Conservation (phyloP, 1,140 invertebrate genomes). For the Drosophila gunungcola region DNA sequence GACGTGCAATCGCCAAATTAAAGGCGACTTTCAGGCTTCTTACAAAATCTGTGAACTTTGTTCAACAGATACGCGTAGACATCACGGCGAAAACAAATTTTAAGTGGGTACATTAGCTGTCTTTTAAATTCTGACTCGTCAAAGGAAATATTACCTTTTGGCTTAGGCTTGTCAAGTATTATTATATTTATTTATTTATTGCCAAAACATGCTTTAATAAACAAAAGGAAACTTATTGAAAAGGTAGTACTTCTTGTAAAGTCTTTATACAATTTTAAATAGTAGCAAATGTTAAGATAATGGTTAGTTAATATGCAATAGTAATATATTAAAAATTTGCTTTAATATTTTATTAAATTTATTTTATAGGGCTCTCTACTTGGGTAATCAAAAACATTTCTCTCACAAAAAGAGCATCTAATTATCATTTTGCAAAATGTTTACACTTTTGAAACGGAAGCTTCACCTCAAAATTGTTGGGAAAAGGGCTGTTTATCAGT, state of each 20-base stretch:
- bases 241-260: background rate
- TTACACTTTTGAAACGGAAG: slow-evolving; percentile 12
- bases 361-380: too few relatives aligned
- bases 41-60: slow-evolving; percentile 54
- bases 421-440: slow-evolving; percentile 12
- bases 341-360: too few relatives aligned
- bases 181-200: too few relatives aligned
- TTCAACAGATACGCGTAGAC: slow-evolving; percentile 43
- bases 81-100: background rate
- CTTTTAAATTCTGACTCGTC: background rate
- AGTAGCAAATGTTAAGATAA: background rate
- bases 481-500: slow-evolving; percentile 54
- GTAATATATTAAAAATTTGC: too few relatives aligned
- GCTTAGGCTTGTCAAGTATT: background rate
- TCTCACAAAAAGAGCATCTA: slow-evolving; percentile 29
- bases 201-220: too few relatives aligned
- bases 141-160: background rate
- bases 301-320: too few relatives aligned
- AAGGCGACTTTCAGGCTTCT: slow-evolving; percentile 63
- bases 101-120: slow-evolving; percentile 22
- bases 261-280: too few relatives aligned
- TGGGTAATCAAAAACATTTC: background rate
- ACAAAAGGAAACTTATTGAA: background rate
- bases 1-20: slow-evolving; percentile 56
- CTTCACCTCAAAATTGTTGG: background rate